phyloP scores from a whole-genome alignment of 2,113 vertebrate species.

The Aix galericulata region DNA sequence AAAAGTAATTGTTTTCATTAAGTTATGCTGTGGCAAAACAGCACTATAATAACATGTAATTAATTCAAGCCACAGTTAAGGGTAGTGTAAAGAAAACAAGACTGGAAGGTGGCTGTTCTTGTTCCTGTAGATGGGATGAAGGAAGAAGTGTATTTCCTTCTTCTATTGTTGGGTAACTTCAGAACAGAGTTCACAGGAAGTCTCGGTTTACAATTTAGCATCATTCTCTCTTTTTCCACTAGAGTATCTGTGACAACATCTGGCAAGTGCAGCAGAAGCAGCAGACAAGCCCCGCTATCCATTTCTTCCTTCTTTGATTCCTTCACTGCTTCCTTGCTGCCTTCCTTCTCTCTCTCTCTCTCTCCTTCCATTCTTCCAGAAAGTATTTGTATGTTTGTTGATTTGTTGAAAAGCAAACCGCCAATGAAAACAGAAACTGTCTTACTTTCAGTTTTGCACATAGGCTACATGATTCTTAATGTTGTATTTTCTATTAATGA shows the following conservation, averaged over 20 bases:
- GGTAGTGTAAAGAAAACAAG: background rate
- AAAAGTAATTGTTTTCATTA: background rate
- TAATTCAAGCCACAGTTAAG: accelerated
- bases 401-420: background rate
- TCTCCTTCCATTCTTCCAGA: background rate
- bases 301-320: background rate
- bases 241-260: background rate
- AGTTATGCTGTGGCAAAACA: background rate
- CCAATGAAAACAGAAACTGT: background rate
- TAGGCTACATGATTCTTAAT: background rate
- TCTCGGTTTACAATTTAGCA: background rate
- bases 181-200: background rate
- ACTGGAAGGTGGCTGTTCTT: background rate
- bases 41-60: background rate
- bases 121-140: background rate
- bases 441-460: constrained; percentile 2
- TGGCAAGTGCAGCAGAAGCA: background rate
- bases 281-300: background rate
- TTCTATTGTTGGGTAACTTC: background rate
- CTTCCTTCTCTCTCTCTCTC: accelerated
- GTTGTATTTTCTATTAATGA: background rate
- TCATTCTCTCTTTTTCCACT: background rate
- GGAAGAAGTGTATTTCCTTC: background rate
- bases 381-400: background rate
- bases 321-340: no score